Evolutionary conservation across 2,797 vertebrate species (phyloP), one percentile per base, ranked within the genome.

Genomic region (Alcedo quadribrachys): DNA sequence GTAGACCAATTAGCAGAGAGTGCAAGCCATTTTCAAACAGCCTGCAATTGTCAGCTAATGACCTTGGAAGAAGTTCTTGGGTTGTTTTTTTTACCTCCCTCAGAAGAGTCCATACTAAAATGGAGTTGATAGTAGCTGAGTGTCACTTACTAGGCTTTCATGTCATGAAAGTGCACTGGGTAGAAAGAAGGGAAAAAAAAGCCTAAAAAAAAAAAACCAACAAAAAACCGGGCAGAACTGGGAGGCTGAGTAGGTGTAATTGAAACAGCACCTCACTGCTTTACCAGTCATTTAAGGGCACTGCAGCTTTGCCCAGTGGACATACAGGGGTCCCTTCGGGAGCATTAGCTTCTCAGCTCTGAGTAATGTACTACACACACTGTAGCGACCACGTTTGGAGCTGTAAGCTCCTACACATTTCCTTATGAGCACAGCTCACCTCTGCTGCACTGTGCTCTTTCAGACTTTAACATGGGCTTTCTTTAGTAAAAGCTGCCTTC

Each of bases 41-140:
- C 68, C 74, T 91, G 67, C 77, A 92, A 73, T 58, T 96, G 95
- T 95, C 92, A 93, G 89, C 85, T 91, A 88, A 92, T 95, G 89
- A 94, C 93, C 89, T 91, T 94, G 81, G 53, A 85, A 94, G 73
- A 80, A 54, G 81, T 42, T 40, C 46, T 50, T 28, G 14, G 10
- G 24, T 24, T 43, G 66, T 73, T 55, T 69, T 83, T 60, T 15
- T 78, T 48, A 5, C 14, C 35, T 68, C 45, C 25, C 68, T 75
- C 32, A 50, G 73, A 85, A 84, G 95, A 89, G 55, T 92, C 68
- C 58, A 48, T 81, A 86, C 90, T 96, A 94, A 84, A 93, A 90
- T 51, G 32, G 37, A 57, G 73, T 37, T 89, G 79, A 67, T 83
- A 91, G 75, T 67, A 89, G 90, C 71, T 46, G 65, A 71, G 42